Base-by-base conservation (phyloP, 37 sponge, comb jelly and placozoan genomes). In the Amphimedon queenslandica region DNA sequence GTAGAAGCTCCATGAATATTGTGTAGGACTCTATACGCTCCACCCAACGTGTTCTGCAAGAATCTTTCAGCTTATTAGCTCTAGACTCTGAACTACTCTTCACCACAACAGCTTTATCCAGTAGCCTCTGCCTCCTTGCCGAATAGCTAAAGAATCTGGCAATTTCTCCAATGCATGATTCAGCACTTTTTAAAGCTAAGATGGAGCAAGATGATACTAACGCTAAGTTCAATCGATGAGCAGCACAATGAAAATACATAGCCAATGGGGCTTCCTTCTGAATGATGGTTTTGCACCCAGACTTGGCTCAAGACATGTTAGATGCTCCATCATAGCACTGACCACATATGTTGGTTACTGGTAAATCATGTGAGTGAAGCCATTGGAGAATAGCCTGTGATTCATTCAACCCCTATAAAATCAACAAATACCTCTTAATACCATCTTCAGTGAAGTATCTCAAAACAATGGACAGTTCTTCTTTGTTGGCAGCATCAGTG, bases 21-120 rank as follows among this genome's bases (percentile, higher is more conserved):
- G 53, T 67, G 38, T 82, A 82, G 20, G 83, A 73, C 33, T 86
- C 81, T 40, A 78, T 73, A 10, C 87, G 27, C 72, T 80, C 64
- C 57, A 87, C 58, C 82, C 78, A 81, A 1, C 78, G 67, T 31
- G 87, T 85, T 28, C 72, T n/a, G 57, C 84, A 83, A 1, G 73
- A 56, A 70, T 83, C 84, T 32, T 77, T 71, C 30, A 84, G 63
- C 79, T 78, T 77, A 31, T 60, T 64, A 10, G 63, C 63, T 32
- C 29, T 38, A 21, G 63, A 23, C 34, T 70, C 42, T 66, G 79
- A 37, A 42, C 40, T 33, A 23, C 28, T 23, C 8, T 18, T 47
- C 2, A 23, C 35, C 1, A 84, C n/a, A n/a, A n/a, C 77, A 37
- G 67, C 85, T 43, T 66, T 67, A 37, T 84, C 85, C 5, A 84